phyloP scores from a whole-genome alignment of 2,888 invertebrate genomes.

The Tenthredo distinguenda region DNA sequence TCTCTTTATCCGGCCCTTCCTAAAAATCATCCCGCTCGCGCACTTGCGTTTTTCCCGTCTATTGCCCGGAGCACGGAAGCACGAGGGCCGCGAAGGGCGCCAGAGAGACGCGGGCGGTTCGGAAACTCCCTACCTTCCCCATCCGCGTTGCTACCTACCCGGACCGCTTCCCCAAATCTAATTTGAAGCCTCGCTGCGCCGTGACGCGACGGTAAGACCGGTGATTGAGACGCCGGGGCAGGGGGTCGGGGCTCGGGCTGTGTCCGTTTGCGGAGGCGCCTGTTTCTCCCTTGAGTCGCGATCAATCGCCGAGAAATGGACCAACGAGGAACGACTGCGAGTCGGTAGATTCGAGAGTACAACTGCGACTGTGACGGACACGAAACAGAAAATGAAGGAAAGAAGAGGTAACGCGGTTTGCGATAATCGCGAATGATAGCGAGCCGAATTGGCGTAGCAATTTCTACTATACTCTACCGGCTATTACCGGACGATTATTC shows the following conservation, averaged over 20 bases:
- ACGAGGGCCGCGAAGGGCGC: background rate
- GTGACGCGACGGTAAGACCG: slow-evolving; percentile 48
- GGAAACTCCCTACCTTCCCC: background rate
- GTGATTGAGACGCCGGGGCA: slow-evolving; percentile 42
- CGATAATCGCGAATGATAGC: slow-evolving; percentile 9
- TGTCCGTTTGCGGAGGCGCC: slow-evolving; percentile 23
- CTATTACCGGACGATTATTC: background rate
- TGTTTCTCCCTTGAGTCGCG: background rate
- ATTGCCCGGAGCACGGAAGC: slow-evolving; percentile 3
- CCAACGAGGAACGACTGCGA: background rate
- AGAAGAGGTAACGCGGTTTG: background rate
- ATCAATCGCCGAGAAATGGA: slow-evolving; percentile 42
- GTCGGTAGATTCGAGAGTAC: background rate
- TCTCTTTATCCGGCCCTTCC: background rate
- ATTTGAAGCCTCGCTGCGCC: slow-evolving; percentile 50
- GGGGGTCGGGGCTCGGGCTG: background rate
- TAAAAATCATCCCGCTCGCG: slow-evolving; percentile 19
- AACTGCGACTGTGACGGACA: too few relatives aligned
- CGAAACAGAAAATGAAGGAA: background rate
- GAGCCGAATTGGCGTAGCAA: slow-evolving; percentile 21
- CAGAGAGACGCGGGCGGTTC: background rate
- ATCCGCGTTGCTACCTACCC: slow-evolving; percentile 39
- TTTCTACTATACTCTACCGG: background rate
- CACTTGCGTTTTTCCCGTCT: slow-evolving; percentile 34
- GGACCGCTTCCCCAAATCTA: slow-evolving; percentile 42